phyloP scores from a whole-genome alignment of 2,113 vertebrate species.

The Bagarius yarrelli region DNA sequence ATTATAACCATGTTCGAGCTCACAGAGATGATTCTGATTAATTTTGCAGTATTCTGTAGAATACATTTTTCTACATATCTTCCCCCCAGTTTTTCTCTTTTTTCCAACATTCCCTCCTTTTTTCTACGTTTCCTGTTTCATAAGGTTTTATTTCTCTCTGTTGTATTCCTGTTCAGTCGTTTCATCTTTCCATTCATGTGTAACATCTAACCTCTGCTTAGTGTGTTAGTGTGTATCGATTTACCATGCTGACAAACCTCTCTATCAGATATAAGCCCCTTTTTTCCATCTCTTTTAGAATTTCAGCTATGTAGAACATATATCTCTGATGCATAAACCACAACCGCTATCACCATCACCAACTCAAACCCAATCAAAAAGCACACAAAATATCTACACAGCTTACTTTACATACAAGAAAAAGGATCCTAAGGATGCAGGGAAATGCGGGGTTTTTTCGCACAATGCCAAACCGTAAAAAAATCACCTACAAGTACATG shows the following conservation, averaged over 20 bases:
- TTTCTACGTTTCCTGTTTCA: neutral
- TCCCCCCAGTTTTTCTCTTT: neutral
- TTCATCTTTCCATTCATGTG: neutral
- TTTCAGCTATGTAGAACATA: constrained; percentile 28
- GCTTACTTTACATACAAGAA: neutral
- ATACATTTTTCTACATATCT: neutral
- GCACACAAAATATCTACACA: neutral
- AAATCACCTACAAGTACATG: neutral
- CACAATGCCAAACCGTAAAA: neutral
- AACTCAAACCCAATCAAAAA: neutral
- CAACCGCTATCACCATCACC: neutral
- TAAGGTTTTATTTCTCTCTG: neutral
- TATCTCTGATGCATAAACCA: constrained; percentile 7
- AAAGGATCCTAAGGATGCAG: neutral
- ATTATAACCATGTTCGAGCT: neutral
- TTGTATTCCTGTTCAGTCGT: neutral
- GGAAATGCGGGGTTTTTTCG: neutral
- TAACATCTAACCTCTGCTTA: neutral
- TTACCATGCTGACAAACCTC: constrained; percentile 15
- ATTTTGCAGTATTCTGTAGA: neutral
- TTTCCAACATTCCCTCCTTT: neutral
- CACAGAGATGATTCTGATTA: neutral
- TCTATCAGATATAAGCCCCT: neutral
- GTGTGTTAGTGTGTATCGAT: constrained; percentile 6
- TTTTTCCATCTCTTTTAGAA: constrained; percentile 2